Percentiles rank a stretch among this genome's conserved stretches.
phyloP scores from a whole-genome alignment of 2,113 vertebrate genomes.

The Anhinga rufa region DNA sequence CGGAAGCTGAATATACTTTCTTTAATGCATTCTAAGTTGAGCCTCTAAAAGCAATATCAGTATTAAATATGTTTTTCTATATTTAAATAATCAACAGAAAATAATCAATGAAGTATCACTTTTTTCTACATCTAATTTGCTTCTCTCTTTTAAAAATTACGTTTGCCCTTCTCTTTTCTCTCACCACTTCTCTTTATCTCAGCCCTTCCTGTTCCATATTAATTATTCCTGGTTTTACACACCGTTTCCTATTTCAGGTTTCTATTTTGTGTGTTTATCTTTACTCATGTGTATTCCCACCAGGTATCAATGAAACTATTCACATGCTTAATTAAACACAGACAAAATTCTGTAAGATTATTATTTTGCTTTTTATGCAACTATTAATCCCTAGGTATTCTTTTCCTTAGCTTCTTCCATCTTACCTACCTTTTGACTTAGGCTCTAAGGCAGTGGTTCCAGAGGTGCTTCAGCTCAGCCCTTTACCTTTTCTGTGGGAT shows the following conservation, averaged over 20 bases:
- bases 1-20: background rate
- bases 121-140: background rate
- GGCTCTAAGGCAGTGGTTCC: background rate
- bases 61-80: background rate
- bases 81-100: background rate
- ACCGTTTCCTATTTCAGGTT: background rate
- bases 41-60: background rate
- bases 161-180: background rate
- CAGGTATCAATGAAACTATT: background rate
- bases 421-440: background rate
- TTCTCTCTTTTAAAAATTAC: background rate
- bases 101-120: background rate
- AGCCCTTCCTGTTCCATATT: background rate
- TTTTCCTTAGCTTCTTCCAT: background rate
- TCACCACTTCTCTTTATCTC: background rate
- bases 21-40: background rate
- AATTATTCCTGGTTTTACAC: background rate
- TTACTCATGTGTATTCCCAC: background rate
- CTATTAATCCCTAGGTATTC: background rate
- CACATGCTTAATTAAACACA: constrained; percentile 1
- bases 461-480: background rate
- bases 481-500: background rate
- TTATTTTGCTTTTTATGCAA: constrained; percentile 1
- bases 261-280: background rate
- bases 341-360: background rate